Evolutionary conservation across 2,113 vertebrate species (phyloP).

Genomic region (Paracanthobrama guichenoti): DNA sequence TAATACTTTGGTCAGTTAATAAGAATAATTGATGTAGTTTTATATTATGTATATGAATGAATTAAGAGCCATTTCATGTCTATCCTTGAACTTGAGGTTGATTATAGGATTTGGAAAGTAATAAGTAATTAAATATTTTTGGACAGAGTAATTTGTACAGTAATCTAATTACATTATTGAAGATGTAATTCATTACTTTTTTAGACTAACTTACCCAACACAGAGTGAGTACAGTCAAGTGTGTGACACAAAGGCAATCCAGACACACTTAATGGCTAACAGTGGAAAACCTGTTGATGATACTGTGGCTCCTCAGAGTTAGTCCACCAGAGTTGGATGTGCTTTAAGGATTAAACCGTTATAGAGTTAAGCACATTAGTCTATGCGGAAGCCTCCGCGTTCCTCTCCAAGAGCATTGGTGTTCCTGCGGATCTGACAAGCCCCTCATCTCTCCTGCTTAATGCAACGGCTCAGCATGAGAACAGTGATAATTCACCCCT

Average conservation of each 20-base stretch:
- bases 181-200: too few relatives aligned
- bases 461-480: slow-evolving; percentile 18
- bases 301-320: slow-evolving; percentile 14
- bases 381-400: neutral
- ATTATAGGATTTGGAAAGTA: too few relatives aligned
- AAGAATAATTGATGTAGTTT: too few relatives aligned
- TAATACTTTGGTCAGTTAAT: too few relatives aligned
- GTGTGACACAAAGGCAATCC: neutral
- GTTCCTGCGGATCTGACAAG: slow-evolving; percentile 11
- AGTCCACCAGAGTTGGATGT: neutral
- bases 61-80: too few relatives aligned
- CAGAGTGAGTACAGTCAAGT: too few relatives aligned
- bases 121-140: too few relatives aligned
- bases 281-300: slow-evolving; percentile 12
- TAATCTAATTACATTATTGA: too few relatives aligned
- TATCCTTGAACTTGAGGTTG: too few relatives aligned
- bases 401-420: neutral
- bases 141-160: too few relatives aligned
- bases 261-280: neutral
- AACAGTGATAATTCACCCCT: slow-evolving; percentile 39
- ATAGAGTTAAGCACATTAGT: slow-evolving; percentile 30
- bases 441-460: slow-evolving; percentile 24
- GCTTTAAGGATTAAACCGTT: slow-evolving; percentile 18
- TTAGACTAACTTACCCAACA: too few relatives aligned
- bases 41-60: too few relatives aligned